These are phyloP conservation scores for Caloenas nicobarica DNA, from an alignment of 2,113 vertebrate genomes.

Conservation along the genomic window DNA sequence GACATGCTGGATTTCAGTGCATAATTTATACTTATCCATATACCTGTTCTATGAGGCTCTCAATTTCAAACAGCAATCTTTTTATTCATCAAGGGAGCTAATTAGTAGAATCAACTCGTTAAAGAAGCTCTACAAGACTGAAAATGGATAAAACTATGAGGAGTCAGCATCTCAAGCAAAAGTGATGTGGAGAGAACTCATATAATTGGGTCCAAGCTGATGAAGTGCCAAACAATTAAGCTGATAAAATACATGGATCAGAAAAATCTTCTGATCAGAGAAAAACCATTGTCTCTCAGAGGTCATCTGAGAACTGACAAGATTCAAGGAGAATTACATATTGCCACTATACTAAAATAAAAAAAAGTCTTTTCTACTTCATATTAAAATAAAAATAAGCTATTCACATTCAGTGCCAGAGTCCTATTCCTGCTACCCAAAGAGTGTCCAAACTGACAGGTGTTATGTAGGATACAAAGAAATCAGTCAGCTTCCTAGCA, in stretches of 20 bases:
- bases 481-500: background rate
- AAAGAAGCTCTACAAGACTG: background rate
- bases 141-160: background rate
- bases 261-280: background rate
- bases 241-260: background rate
- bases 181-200: background rate
- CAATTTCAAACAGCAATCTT: background rate
- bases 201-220: background rate
- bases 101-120: background rate
- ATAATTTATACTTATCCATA: background rate
- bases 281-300: background rate
- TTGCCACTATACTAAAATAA: background rate
- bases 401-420: background rate
- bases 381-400: background rate
- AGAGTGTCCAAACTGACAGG: background rate
- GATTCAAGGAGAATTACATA: background rate
- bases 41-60: background rate
- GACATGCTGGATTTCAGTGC: background rate
- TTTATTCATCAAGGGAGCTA: background rate
- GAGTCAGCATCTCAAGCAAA: background rate
- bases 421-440: background rate
- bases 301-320: background rate
- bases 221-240: background rate
- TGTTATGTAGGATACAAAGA: background rate
- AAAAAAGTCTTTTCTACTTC: background rate